Conservation (phyloP, 2,888 invertebrate species). For the Napeogenes sylphis region DNA sequence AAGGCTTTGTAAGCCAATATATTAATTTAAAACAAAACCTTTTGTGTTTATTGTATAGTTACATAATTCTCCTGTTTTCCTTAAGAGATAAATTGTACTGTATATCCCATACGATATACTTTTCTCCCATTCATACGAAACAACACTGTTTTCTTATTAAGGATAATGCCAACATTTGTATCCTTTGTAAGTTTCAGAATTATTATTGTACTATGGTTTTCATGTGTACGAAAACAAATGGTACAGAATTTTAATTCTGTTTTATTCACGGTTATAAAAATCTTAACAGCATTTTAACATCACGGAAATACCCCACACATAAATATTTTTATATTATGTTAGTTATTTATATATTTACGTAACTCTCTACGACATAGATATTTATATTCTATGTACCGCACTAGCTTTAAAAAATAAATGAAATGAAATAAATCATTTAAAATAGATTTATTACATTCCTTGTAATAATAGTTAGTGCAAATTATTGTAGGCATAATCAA, state of each 20-base stretch:
- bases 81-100: slow-evolving; percentile 1
- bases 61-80: neutral
- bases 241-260: neutral
- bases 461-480: too few species aligned
- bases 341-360: too few species aligned
- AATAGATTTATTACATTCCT: too few species aligned
- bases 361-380: too few species aligned
- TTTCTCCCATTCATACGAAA: slow-evolving; percentile 4
- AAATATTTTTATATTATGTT: too few species aligned
- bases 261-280: too few species aligned
- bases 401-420: too few species aligned
- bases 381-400: too few species aligned
- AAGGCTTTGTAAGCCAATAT: neutral
- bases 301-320: too few species aligned
- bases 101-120: slow-evolving; percentile 2
- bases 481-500: too few species aligned
- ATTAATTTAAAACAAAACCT: neutral
- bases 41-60: neutral
- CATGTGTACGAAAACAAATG: neutral
- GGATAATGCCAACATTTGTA: slow-evolving; percentile 9
- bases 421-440: too few species aligned
- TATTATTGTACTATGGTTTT: neutral
- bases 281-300: too few species aligned
- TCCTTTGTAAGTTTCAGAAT: neutral
- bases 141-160: slow-evolving; percentile 7